Evolutionary conservation across 2,888 invertebrate species (phyloP), one percentile per base, ranked within the genome.

Genomic region (Cantharis flavilabris): DNA sequence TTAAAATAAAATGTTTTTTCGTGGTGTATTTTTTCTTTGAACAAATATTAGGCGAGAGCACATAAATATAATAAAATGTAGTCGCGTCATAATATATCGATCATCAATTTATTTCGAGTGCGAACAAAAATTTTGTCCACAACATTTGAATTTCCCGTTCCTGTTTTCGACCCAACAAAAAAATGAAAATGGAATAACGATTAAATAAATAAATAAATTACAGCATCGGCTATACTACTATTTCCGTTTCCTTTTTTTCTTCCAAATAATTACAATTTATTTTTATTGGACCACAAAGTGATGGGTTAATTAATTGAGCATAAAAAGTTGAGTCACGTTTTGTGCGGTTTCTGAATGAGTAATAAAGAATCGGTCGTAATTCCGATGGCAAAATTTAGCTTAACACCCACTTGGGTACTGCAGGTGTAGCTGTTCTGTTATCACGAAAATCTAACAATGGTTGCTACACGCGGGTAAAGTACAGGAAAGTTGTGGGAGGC

Each of bases 401-500:
- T 2, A 2, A 49, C 49, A 49, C 49, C 49, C 49, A 49, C 49
- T 49, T n/a, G 13, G 49, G 49, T n/a, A 49, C n/a, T 49, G 49
- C 49, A 49, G 49, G 49, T 49, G 49, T 49, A 49, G n/a, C 5
- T 5, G n/a, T 49, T n/a, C n/a, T 5, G 49, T n/a, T 49, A 49
- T 49, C 49, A 3, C 0, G 49, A 49, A 49, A 49, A 49, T 49
- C n/a, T 49, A 49, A 49, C 49, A 49, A 49, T 49, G 49, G 49
- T 49, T 49, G 49, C 7, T 49, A 49, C 49, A 49, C 49, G n/a
- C 49, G n/a, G 49, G n/a, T 49, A n/a, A 49, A n/a, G n/a, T 49
- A 49, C 49, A 49, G 49, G 49, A 30, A 73, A 69, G 23, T 49
- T 76, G 76, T 78, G 78, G 78, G 78, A 78, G 76, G 76, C 73